A percentile compares a stretch with the other conserved stretches of the same genome.
Conservation (phyloP, 2,113 vertebrate genomes). For the Malaclemys terrapin region DNA sequence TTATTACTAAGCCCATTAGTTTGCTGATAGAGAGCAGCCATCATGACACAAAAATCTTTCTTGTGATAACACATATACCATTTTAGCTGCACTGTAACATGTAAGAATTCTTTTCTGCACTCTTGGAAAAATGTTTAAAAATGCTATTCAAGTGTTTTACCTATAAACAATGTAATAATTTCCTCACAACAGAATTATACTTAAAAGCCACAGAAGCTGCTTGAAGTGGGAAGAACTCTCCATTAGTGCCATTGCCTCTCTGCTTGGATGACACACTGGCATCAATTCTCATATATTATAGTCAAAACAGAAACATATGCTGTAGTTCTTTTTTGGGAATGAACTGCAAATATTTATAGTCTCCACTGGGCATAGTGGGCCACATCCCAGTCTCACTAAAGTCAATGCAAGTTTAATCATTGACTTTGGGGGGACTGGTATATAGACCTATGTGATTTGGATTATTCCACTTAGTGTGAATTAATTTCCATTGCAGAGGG, state of each 20-base stretch:
- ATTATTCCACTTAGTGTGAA: not conserved
- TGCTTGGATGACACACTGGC: not conserved
- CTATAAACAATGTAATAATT: not conserved
- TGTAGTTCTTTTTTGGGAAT: not conserved
- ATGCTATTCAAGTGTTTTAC: not conserved
- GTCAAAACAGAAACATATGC: not conserved
- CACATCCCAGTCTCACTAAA: not conserved
- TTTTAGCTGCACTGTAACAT: not conserved
- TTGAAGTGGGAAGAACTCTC: not conserved
- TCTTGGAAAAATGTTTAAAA: not conserved
- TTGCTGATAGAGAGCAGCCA: not conserved
- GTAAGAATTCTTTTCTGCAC: not conserved
- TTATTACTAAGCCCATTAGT: constrained; percentile 27
- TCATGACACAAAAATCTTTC: not conserved
- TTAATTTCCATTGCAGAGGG: not conserved
- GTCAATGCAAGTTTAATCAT: not conserved
- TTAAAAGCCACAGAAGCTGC: not conserved
- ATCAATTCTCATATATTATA: not conserved
- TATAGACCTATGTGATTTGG: not conserved
- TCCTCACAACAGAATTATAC: not conserved
- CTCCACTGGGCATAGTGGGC: not conserved
- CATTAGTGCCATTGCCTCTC: not conserved
- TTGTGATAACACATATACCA: not conserved
- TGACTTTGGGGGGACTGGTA: not conserved
- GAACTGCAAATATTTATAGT: not conserved